Base-by-base conservation (phyloP, 2,888 invertebrate genomes). In the Ormyrus nitidulus region DNA sequence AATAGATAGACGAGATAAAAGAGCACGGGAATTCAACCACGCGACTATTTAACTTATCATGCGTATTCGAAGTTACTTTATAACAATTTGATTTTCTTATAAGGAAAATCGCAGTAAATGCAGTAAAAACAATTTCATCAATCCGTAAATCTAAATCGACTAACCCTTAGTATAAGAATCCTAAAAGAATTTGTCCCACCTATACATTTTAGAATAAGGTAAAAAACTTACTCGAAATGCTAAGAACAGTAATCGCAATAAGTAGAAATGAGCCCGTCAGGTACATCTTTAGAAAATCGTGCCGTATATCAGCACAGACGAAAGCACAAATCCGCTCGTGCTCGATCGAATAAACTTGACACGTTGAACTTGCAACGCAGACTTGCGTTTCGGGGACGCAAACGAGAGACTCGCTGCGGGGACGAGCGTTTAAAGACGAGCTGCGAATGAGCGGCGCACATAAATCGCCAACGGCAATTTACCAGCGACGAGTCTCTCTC, bases 321-420 rank as follows among this genome's bases (percentile, higher is more conserved):
- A 61, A 13, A 11, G 34, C 11, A 0, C 5, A 53, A 34, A 62
- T 19, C 19, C 13, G 59, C 54, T 62, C 34, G 46, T 34, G 71
- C 71, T 72, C 71, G 66, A 72, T 71, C 71, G 54, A 71, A 77
- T 81, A 75, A 81, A 78, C 78, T 81, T 78, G 71, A 78, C 81
- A 78, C 78, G 48, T 81, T 81, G 79, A 79, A 79, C 79, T 77
- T 79, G 75, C 51, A 78, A 68, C 58, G 76, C 11, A 71, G 13
- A 54, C 44, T 10, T 64, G 34, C 62, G 65, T 74, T 69, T 49
- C 61, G 54, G 44, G 34, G 2, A 49, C 49, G 44, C 13, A 44
- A 11, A 49, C n/a, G 6, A 64, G 54, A 73, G 71, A 77, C 64
- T 19, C 19, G 19, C 19, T 19, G 77, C 68, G 73, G 80, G 80